Evolutionary conservation across 2,797 vertebrate species (phyloP).

Genomic region (Zalophus californianus): DNA sequence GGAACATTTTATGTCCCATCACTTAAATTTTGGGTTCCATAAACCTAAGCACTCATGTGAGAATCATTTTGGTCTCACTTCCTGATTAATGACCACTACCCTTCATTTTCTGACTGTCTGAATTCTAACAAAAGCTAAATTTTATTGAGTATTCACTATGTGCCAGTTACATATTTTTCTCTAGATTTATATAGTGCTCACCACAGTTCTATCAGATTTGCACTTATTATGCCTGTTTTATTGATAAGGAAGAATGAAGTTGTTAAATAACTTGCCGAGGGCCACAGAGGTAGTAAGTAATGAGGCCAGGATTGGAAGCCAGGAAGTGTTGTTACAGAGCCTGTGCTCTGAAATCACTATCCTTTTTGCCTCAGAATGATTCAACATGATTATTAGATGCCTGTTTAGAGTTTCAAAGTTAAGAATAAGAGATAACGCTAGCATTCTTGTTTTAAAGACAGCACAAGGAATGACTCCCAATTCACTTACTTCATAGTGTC

Average conservation of each 20-base stretch:
- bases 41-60: neutral
- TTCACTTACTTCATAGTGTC: neutral
- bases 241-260: neutral
- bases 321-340: neutral
- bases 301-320: neutral
- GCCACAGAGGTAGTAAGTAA: neutral
- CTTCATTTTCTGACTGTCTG: neutral
- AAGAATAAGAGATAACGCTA: neutral
- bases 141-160: neutral
- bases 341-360: neutral
- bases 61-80: neutral
- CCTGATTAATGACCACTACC: neutral
- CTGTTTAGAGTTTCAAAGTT: neutral
- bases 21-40: neutral
- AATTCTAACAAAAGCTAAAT: neutral
- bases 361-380: neutral
- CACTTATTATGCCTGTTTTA: neutral
- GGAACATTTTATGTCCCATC: neutral
- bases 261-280: neutral
- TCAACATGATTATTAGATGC: neutral
- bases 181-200: neutral
- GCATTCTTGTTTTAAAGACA: neutral
- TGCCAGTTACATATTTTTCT: neutral
- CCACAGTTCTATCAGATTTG: neutral
- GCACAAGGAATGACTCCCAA: neutral